Evolutionary conservation across 2,888 invertebrate species (phyloP).

Genomic region (Dicranocentrus wangi): DNA sequence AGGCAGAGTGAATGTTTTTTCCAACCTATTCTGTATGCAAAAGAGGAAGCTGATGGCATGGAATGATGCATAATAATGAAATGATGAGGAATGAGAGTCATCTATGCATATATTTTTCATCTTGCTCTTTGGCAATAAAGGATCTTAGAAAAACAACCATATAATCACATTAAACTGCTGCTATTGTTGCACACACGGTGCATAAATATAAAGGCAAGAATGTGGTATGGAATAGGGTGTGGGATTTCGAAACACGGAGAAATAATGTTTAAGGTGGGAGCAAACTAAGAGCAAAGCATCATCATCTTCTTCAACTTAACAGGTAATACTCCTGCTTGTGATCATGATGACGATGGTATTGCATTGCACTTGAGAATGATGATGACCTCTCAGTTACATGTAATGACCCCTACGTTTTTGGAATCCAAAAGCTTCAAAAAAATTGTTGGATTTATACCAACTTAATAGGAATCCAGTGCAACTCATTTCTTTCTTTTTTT

Average conservation of each 20-base stretch:
- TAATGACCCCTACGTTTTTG: constrained; percentile 55
- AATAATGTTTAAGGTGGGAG: constrained; percentile 27
- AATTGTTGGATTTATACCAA: no score
- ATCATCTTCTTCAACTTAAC: constrained; percentile 15
- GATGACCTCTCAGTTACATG: constrained; percentile 45
- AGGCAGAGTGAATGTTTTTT: no score
- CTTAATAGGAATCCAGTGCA: no score
- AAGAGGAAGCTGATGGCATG: constrained; percentile 47
- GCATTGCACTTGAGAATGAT: constrained; percentile 19
- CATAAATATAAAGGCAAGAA: not conserved
- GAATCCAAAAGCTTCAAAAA: constrained; percentile 47
- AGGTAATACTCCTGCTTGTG: not conserved
- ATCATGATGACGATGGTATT: constrained; percentile 1
- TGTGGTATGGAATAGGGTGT: constrained; percentile 37
- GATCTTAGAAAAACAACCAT: constrained; percentile 7
- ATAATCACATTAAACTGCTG: constrained; percentile 41
- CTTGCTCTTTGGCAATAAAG: not conserved
- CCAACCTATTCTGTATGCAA: constrained; percentile 34
- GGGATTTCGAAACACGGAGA: constrained; percentile 52
- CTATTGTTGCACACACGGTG: not conserved
- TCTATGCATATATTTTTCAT: not conserved
- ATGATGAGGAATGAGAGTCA: not conserved
- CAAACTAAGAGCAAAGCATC: not conserved
- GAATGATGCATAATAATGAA: constrained; percentile 44
- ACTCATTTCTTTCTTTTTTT: constrained; percentile 3